phyloP scores from a whole-genome alignment of 2,797 vertebrate species.

The Poeciliopsis paucimaculata region DNA sequence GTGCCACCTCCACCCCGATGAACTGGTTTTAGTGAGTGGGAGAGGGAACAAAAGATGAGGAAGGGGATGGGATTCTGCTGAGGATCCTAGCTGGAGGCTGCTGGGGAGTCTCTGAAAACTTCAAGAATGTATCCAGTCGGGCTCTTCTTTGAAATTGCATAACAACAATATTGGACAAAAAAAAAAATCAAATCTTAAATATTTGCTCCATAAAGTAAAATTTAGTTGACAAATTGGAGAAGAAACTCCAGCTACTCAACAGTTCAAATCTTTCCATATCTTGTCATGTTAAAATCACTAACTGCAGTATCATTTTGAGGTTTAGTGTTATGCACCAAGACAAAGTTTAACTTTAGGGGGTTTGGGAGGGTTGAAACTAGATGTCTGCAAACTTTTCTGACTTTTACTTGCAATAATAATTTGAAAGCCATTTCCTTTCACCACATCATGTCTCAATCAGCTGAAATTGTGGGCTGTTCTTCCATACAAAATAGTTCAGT shows the following conservation, averaged over 20 bases:
- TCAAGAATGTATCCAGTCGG: constrained; percentile 6
- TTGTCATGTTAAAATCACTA: background rate
- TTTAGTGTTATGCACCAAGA: background rate
- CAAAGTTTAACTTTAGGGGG: background rate
- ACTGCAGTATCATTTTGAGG: background rate
- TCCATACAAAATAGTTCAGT: background rate
- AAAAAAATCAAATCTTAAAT: background rate
- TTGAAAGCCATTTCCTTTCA: background rate
- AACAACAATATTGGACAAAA: constrained; percentile 9
- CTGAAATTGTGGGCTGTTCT: background rate
- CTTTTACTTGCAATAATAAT: background rate
- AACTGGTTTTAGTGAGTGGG: constrained; percentile 69
- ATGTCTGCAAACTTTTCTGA: background rate
- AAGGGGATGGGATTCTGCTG: constrained; percentile 35
- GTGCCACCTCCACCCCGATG: constrained; percentile 66
- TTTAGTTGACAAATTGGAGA: background rate
- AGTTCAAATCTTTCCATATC: background rate
- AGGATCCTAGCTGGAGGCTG: constrained; percentile 21
- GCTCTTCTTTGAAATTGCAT: constrained; percentile 36
- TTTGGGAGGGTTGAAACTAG: background rate
- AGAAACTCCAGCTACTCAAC: background rate
- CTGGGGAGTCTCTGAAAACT: constrained; percentile 41
- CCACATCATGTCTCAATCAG: background rate
- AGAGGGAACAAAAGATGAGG: constrained; percentile 36
- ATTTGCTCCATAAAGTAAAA: background rate